These are phyloP conservation scores for Parnassius apollo DNA, from an alignment of 2,888 invertebrate species.

Conservation along the genomic window DNA sequence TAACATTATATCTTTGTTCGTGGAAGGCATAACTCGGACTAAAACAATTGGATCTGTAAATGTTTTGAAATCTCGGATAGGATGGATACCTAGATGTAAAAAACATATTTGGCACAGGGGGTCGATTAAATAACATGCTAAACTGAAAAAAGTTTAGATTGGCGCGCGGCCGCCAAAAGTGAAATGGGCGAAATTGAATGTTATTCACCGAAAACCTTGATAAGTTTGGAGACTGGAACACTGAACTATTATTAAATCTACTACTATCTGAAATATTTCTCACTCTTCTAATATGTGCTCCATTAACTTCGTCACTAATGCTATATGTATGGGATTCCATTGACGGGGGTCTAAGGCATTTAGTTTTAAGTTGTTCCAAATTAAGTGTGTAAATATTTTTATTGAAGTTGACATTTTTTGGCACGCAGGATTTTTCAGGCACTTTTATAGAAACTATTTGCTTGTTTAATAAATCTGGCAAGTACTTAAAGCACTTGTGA, in stretches of 20 bases:
- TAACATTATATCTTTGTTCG: not conserved
- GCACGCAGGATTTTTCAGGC: slow-evolving; percentile 53
- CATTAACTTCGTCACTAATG: slow-evolving; percentile 47
- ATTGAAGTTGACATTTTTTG: slow-evolving; percentile 55
- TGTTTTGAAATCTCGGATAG: slow-evolving; percentile 35
- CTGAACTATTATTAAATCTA: slow-evolving; percentile 31
- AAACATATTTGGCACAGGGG: slow-evolving; percentile 38
- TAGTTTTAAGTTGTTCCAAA: slow-evolving; percentile 44
- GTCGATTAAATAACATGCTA: slow-evolving; percentile 47
- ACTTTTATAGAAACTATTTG: slow-evolving; percentile 47
- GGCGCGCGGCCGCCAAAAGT: slow-evolving; percentile 44
- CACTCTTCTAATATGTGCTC: slow-evolving; percentile 44
- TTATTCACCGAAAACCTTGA: slow-evolving; percentile 34
- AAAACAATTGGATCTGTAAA: slow-evolving; percentile 24
- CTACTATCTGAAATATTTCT: slow-evolving; percentile 8
- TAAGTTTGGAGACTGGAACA: slow-evolving; percentile 26
- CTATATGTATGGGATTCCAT: slow-evolving; percentile 40
- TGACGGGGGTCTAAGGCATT: slow-evolving; percentile 33
- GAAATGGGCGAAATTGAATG: slow-evolving; percentile 39
- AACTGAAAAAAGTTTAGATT: slow-evolving; percentile 46
- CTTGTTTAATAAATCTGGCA: slow-evolving; percentile 55
- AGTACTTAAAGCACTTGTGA: slow-evolving; percentile 43
- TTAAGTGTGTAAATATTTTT: slow-evolving; percentile 54
- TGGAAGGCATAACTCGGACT: not conserved
- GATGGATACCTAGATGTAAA: slow-evolving; percentile 40